Percentiles rank a stretch among this genome's conserved stretches.
phyloP scores from a whole-genome alignment of 35 echinoderm and acorn worm genomes.

The Ophioderma brevispina region DNA sequence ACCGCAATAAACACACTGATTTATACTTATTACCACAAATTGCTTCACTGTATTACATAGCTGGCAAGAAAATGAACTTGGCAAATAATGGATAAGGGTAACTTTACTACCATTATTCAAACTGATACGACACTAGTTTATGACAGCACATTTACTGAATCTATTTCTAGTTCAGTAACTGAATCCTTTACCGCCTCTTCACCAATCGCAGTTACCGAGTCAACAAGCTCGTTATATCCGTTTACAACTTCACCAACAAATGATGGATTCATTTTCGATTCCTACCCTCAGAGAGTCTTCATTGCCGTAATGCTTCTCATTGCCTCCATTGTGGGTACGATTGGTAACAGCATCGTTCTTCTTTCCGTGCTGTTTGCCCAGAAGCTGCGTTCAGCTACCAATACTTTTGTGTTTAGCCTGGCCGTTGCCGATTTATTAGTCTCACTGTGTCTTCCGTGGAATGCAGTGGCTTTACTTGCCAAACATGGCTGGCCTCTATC shows the following conservation, averaged over 20 bases:
- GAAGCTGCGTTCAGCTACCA: conserved; percentile 66
- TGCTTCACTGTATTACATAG: no score
- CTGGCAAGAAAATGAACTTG: no score
- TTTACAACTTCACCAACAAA: neutral
- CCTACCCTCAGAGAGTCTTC: conserved; percentile 31
- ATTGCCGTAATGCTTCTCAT: conserved; percentile 50
- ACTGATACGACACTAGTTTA: no score
- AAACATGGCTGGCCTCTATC: conserved; percentile 61
- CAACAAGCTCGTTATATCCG: no score
- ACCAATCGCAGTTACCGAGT: no score
- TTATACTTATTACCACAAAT: no score
- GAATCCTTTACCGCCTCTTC: no score
- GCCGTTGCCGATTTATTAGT: conserved; percentile 61
- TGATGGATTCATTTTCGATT: neutral
- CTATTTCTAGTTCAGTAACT: no score
- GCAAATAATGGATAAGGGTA: no score
- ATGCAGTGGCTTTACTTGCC: conserved; percentile 35
- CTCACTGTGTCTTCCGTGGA: conserved; percentile 63
- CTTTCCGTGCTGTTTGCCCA: conserved; percentile 46
- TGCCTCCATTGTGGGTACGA: conserved; percentile 36
- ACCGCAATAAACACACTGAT: no score
- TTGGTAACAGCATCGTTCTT: conserved; percentile 69
- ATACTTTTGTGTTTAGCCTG: conserved; percentile 64
- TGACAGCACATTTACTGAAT: no score
- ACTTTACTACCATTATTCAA: no score